A percentile compares a stretch with the other conserved stretches of the same genome.
phyloP scores from a whole-genome alignment of 2,113 vertebrate species.

The Crotalus horridus region DNA sequence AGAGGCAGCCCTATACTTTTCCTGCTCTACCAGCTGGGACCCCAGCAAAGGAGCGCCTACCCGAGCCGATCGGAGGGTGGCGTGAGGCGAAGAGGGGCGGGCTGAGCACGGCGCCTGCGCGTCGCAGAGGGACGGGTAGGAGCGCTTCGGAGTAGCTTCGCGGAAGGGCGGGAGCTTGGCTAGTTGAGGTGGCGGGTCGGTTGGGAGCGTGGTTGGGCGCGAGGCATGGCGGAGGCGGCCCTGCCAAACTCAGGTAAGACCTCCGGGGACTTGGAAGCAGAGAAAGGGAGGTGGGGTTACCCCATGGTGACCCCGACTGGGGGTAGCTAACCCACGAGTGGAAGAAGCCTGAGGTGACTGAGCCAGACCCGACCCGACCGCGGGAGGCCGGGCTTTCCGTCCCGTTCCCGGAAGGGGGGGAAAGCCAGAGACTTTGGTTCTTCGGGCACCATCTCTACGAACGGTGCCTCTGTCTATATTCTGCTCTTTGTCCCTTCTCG shows the following conservation, averaged over 20 bases:
- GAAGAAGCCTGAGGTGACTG: not conserved
- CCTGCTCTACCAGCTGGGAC: not conserved
- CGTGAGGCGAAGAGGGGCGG: not conserved
- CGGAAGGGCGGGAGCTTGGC: not conserved
- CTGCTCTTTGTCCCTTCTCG: not conserved
- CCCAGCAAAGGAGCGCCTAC: not conserved
- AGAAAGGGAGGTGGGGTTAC: not conserved
- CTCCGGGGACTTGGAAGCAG: not conserved
- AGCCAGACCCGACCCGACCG: not conserved
- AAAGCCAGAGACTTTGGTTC: not conserved
- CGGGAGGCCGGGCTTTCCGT: not conserved
- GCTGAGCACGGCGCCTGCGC: constrained; percentile 1
- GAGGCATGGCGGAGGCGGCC: constrained; percentile 23
- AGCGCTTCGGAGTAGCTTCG: not conserved
- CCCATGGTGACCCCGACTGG: too few species aligned
- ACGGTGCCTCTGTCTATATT: not conserved
- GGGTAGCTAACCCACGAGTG: not conserved
- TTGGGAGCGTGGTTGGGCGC: not conserved
- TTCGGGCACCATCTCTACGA: too few species aligned
- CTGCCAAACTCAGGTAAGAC: constrained; percentile 14
- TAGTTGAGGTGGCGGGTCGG: not conserved
- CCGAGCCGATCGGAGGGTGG: not conserved
- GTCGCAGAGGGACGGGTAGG: not conserved
- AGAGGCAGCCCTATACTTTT: not conserved
- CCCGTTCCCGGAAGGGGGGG: too few species aligned